phyloP scores from a whole-genome alignment of 92 coral and sea anemone genomes.

The Nematostella vectensis region DNA sequence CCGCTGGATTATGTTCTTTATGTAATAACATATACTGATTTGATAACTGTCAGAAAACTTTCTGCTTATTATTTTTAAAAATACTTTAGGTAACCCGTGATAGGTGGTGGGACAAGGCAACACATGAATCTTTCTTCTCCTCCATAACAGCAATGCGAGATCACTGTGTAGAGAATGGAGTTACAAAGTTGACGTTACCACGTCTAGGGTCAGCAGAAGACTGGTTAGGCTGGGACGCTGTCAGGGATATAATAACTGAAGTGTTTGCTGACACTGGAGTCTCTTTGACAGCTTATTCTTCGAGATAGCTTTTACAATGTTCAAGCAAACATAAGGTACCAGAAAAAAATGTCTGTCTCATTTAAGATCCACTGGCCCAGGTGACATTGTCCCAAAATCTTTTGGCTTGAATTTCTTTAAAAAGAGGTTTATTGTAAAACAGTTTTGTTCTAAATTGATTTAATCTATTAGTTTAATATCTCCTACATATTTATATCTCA shows the following conservation, averaged over 20 bases:
- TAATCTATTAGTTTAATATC: no score
- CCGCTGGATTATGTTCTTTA: no score
- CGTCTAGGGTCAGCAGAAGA: constrained; percentile 86
- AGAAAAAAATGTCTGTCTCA: background rate
- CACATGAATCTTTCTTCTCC: constrained; percentile 41
- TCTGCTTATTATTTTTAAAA: no score
- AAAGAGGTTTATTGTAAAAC: no score
- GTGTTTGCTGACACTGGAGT: constrained; percentile 61
- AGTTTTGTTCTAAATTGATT: no score
- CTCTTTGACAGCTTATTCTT: constrained; percentile 67
- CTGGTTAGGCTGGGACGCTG: constrained; percentile 59
- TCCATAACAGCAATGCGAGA: constrained; percentile 44
- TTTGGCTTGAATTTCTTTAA: no score
- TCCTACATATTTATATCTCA: no score
- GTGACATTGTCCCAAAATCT: no score
- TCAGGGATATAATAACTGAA: constrained; percentile 47
- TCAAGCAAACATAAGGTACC: background rate
- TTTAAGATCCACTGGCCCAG: no score
- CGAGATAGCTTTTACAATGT: constrained; percentile 30
- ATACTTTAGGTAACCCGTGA: constrained; percentile 55
- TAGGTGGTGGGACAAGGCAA: constrained; percentile 85
- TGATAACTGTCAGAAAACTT: no score
- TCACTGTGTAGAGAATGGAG: constrained; percentile 52
- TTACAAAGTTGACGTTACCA: constrained; percentile 59
- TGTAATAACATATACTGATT: no score